Base-by-base conservation (phyloP, 2,888 invertebrate species). In the Bibio marci region DNA sequence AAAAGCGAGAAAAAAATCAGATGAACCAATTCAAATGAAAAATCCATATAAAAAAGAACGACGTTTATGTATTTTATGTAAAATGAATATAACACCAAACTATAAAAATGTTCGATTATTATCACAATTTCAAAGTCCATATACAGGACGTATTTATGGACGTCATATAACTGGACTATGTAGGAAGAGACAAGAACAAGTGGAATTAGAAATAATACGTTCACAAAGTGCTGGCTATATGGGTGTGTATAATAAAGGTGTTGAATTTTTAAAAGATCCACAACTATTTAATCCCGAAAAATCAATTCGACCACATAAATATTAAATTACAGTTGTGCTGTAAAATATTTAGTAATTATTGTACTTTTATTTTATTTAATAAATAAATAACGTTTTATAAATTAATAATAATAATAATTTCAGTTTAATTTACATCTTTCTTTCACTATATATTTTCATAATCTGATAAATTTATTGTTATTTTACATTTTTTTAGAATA, bases 91-190 rank as follows among this genome's bases (percentile, higher is more conserved):
- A n/a, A 68, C 68, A 1, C 79, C 88, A 0, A 73, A 88, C 58
- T 94, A 87, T 54, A 95, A 94, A 62, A 98, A 98, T 62, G 75
- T 80, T 1, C 75, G 86, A 49, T 61, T 98, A 4, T 62, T 98
- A 5, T 88, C 91, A 0, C 95, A 97, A 58, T 98, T 98, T 60
- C 83, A 95, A 53, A 97, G 95, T 26, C 80, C 88, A 0, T 90
- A 83, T 55, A 95, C 97, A 0, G 97, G 97, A 1, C 70, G 80
- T 46, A 74, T 94, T 44, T 97, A 94, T 56, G 88, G 86, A 0
- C 71, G 80, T 39, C 86, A 95, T 51, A 85, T 97, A 31, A 98
- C 97, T 4, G 91, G 97, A 1, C 68, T 98, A 32, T 98, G 97
- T 55, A 70, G 73, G 53, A 56, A 63, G 7, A 87, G 90, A 56